A percentile compares a stretch with the other conserved stretches of the same genome.
Evolutionary conservation across 2,797 vertebrate genomes (phyloP).

Genomic region (Graptemys geographica): DNA sequence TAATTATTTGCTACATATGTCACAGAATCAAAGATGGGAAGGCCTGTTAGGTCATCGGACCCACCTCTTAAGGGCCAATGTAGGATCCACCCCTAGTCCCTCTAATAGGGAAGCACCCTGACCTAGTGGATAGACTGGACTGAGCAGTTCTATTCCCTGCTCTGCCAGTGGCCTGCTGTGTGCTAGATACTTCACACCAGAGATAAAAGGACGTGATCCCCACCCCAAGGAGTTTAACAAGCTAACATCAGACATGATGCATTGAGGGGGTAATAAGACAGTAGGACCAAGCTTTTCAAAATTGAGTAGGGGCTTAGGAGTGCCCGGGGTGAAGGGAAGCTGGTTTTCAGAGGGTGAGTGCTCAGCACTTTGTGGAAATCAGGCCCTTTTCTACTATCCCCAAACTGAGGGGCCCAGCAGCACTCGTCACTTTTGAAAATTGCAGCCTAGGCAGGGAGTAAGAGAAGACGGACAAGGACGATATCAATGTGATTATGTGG

Average conservation of each 20-base stretch:
- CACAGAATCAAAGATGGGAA: not conserved
- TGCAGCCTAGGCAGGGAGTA: not conserved
- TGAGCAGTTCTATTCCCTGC: not conserved
- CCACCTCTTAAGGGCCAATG: not conserved
- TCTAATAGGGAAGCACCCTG: not conserved
- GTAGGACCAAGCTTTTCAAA: not conserved
- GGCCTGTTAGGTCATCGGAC: not conserved
- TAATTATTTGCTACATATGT: constrained; percentile 29
- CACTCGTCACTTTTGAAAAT: not conserved
- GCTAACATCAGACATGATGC: not conserved
- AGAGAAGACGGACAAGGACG: not conserved
- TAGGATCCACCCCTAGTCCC: not conserved
- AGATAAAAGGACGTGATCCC: rapidly evolving
- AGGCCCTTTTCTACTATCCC: rapidly evolving
- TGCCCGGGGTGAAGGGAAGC: not conserved
- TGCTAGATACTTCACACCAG: not conserved
- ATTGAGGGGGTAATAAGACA: not conserved
- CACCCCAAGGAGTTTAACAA: not conserved
- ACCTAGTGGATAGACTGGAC: not conserved
- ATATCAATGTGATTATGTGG: not conserved
- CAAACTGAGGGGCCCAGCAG: rapidly evolving
- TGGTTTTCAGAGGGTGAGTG: rapidly evolving
- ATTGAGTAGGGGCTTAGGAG: not conserved
- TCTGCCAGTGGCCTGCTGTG: not conserved
- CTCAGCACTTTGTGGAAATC: not conserved